Evolutionary conservation across 2,888 invertebrate genomes (phyloP).

Genomic region (Pachymerium ferrugineum): DNA sequence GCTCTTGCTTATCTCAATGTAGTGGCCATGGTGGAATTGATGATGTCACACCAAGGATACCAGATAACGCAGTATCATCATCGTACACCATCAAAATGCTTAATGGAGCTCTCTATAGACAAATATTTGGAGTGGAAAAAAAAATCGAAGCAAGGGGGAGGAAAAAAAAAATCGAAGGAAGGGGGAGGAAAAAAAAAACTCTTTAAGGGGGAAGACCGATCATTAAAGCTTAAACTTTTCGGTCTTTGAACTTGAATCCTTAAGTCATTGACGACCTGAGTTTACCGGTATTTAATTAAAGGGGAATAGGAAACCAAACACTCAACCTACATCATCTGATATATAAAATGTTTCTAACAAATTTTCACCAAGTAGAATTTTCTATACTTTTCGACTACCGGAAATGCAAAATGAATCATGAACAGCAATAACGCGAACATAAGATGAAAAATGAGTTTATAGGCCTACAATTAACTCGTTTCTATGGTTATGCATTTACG

Average conservation of each 20-base stretch:
- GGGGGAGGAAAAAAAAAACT: neutral
- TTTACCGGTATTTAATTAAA: neutral
- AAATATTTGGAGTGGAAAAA: neutral
- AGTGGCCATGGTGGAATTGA: slow-evolving; percentile 16
- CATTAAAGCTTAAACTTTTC: neutral
- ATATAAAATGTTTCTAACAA: no score
- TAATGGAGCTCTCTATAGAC: neutral
- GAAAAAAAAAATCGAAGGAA: neutral
- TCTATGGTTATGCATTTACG: neutral
- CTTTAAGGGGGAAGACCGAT: neutral
- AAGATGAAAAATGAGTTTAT: slow-evolving; percentile 20
- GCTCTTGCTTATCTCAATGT: neutral
- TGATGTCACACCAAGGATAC: slow-evolving; percentile 21
- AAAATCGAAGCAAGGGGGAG: neutral
- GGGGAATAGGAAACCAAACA: no score
- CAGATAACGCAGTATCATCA: neutral
- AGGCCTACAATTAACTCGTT: slow-evolving; percentile 11
- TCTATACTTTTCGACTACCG: no score
- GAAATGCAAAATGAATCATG: slow-evolving; percentile 9
- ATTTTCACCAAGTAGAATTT: no score
- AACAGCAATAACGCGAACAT: neutral
- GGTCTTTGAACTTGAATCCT: slow-evolving; percentile 21
- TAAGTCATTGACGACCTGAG: neutral
- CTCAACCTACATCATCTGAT: no score
- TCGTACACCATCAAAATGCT: neutral